Conservation (phyloP, 1,140 invertebrate genomes). For the Drosophila pruinosa region DNA sequence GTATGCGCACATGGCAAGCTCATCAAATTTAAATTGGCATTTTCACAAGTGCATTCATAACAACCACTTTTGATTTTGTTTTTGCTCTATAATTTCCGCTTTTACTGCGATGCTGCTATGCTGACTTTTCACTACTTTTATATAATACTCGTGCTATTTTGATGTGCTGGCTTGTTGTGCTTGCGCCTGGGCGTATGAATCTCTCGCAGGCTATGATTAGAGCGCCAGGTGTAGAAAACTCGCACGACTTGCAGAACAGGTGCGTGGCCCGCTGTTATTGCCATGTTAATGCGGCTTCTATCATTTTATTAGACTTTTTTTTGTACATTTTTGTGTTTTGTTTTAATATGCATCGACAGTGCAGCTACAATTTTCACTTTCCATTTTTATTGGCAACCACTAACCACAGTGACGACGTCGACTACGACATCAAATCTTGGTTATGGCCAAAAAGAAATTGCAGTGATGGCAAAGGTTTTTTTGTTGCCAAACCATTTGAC, state of each 20-base stretch:
- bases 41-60: conserved; percentile 46
- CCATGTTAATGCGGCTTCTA: conserved; percentile 55
- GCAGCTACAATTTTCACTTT: conserved; percentile 79
- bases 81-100: conserved; percentile 61
- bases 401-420: conserved; percentile 36
- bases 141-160: conserved; percentile 62
- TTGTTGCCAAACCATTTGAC: conserved; percentile 25
- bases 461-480: conserved; percentile 65
- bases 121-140: conserved; percentile 50
- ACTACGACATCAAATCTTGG: conserved; percentile 68
- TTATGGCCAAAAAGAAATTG: conserved; percentile 78
- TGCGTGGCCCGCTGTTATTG: conserved; percentile 47
- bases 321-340: conserved; percentile 39
- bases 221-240: conserved; percentile 57
- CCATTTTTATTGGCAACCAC: conserved; percentile 73
- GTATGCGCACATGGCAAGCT: conserved; percentile 5
- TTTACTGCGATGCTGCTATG: conserved; percentile 34
- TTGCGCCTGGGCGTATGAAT: not conserved
- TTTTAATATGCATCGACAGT: conserved; percentile 69
- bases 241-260: conserved; percentile 64
- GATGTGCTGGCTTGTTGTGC: conserved; percentile 4
- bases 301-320: conserved; percentile 63
- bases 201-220: conserved; percentile 47
- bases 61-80: conserved; percentile 44
- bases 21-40: conserved; percentile 23